A percentile compares a stretch with the other conserved stretches of the same genome.
phyloP scores from a whole-genome alignment of 2,888 invertebrate species.

The Microctonus brassicae region DNA sequence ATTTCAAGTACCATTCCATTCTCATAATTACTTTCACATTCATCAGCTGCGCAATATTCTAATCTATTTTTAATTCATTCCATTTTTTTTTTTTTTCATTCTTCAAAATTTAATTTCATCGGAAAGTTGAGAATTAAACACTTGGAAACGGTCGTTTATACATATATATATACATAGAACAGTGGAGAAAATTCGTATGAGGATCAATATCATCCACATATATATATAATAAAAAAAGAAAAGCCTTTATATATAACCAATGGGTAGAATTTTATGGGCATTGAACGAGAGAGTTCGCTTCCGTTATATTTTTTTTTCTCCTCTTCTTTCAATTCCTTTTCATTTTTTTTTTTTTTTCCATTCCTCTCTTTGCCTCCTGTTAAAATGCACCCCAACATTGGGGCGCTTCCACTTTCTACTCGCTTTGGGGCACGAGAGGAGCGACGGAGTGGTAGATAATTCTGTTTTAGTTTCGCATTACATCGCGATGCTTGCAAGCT shows the following conservation, averaged over 20 bases:
- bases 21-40: not conserved
- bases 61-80: not conserved
- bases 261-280: not conserved
- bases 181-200: not conserved
- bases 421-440: slow-evolving; percentile 17
- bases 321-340: slow-evolving; percentile 16
- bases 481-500: slow-evolving; percentile 57
- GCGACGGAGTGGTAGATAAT: slow-evolving; percentile 59
- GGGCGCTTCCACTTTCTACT: slow-evolving; percentile 15
- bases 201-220: not conserved
- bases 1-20: not conserved
- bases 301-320: slow-evolving; percentile 4
- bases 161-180: not conserved
- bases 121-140: not conserved
- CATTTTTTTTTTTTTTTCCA: slow-evolving; percentile 19
- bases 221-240: not conserved
- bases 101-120: not conserved
- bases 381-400: slow-evolving; percentile 36
- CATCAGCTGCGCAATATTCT: not conserved
- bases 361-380: slow-evolving; percentile 11
- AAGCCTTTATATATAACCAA: not conserved
- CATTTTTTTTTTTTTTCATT: not conserved
- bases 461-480: slow-evolving; percentile 68
- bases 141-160: not conserved
- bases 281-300: not conserved